A percentile compares a stretch with the other conserved stretches of the same genome.
phyloP scores from a whole-genome alignment of 2,113 vertebrate species.

The Plecotus auritus region DNA sequence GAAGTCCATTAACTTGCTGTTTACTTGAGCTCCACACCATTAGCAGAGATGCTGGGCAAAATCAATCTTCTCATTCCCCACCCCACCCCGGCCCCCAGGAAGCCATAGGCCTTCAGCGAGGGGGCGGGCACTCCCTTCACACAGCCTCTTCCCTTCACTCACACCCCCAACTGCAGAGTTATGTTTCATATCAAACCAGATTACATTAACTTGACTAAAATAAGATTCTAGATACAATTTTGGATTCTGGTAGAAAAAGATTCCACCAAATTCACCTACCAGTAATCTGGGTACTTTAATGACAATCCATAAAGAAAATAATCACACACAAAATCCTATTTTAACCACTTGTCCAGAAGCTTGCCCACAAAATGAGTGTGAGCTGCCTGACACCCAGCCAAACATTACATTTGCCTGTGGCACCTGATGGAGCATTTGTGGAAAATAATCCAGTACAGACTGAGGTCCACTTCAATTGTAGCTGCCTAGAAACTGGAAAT shows the following conservation, averaged over 20 bases:
- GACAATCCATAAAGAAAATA: background rate
- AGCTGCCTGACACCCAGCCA: background rate
- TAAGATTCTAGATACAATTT: background rate
- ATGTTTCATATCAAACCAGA: background rate
- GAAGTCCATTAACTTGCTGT: constrained; percentile 68
- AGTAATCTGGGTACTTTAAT: background rate
- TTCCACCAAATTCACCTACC: constrained; percentile 16
- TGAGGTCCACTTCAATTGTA: background rate
- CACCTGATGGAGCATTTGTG: background rate
- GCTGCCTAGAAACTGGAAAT: constrained; percentile 29
- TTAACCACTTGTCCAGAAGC: background rate
- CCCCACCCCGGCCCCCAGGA: background rate
- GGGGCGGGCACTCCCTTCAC: background rate
- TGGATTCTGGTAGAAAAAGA: background rate
- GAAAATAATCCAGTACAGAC: background rate
- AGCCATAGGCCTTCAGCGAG: background rate
- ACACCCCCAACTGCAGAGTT: background rate
- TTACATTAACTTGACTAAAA: background rate
- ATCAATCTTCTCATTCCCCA: background rate
- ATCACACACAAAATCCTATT: background rate
- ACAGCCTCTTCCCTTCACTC: background rate
- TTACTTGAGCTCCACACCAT: constrained; percentile 48
- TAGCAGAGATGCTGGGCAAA: constrained; percentile 43
- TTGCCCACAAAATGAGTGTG: background rate
- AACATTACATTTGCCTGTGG: background rate